phyloP scores from a whole-genome alignment of 92 coral and sea anemone genomes.

The Parazoanthus atlanticus region DNA sequence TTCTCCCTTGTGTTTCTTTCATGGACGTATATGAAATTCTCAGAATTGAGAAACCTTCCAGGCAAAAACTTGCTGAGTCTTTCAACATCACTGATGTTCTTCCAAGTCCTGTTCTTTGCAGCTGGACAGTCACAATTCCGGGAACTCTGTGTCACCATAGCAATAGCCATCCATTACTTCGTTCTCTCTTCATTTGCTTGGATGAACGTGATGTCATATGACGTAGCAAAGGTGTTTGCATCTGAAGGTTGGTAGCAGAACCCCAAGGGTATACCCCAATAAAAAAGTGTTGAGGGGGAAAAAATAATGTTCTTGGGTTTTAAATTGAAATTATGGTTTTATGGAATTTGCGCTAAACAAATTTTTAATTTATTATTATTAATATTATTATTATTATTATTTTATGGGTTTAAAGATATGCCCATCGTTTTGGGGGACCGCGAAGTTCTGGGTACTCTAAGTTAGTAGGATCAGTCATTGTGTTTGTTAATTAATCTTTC shows the following conservation, averaged over 20 bases:
- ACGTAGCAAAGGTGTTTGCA: conserved; percentile 53
- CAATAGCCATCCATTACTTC: conserved; percentile 44
- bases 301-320: neutral
- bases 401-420: no score
- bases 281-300: no score
- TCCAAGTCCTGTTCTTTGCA: conserved; percentile 12
- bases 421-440: neutral
- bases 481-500: no score
- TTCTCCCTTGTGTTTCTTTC: conserved; percentile 8
- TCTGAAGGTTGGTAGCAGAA: conserved; percentile 22
- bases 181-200: conserved; percentile 57
- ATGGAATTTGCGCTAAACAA: no score
- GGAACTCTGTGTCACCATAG: conserved; percentile 31
- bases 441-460: neutral
- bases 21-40: neutral
- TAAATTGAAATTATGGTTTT: neutral
- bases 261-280: no score
- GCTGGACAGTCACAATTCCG: conserved; percentile 24
- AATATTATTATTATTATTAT: no score
- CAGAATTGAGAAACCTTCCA: conserved; percentile 51
- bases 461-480: neutral
- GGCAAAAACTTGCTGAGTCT: conserved; percentile 51
- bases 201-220: conserved; percentile 58
- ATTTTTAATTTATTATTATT: no score
- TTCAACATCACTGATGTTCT: conserved; percentile 40